A percentile compares a stretch with the other conserved stretches of the same genome.
Evolutionary conservation across 2,888 invertebrate genomes (phyloP).

Genomic region (Amphiduros pacificus): DNA sequence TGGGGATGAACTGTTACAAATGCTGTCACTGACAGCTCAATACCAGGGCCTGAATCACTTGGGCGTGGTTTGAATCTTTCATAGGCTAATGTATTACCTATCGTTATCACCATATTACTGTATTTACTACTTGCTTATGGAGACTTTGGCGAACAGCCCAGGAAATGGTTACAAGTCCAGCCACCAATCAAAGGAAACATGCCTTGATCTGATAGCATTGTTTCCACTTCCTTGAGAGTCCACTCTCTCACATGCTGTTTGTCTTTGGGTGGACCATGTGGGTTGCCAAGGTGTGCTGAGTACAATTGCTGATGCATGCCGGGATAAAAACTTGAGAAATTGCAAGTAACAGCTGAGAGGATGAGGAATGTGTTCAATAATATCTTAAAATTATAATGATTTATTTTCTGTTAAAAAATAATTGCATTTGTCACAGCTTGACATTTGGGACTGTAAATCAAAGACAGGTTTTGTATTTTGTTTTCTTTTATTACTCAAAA

Average conservation of each 20-base stretch:
- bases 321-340: not conserved
- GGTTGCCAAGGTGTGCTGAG: constrained; percentile 9
- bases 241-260: constrained; percentile 6
- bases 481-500: too few relatives aligned
- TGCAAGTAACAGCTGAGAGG: constrained; percentile 6
- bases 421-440: too few relatives aligned
- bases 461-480: too few relatives aligned
- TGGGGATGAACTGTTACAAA: constrained; percentile 4
- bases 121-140: not conserved
- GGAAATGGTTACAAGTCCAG: not conserved
- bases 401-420: too few relatives aligned
- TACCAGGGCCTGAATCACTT: not conserved
- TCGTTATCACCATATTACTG: not conserved
- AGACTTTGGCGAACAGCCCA: not conserved
- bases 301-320: constrained; percentile 7
- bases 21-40: not conserved
- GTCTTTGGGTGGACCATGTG: constrained; percentile 3
- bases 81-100: too few relatives aligned
- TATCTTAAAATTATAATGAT: too few relatives aligned
- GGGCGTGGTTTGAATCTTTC: too few relatives aligned
- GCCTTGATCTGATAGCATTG: not conserved
- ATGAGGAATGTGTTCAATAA: constrained; percentile 6
- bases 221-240: not conserved
- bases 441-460: too few relatives aligned
- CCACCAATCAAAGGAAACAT: constrained; percentile 1